Conservation (phyloP, 2,888 invertebrate genomes). For the Phlogophora meticulosa region DNA sequence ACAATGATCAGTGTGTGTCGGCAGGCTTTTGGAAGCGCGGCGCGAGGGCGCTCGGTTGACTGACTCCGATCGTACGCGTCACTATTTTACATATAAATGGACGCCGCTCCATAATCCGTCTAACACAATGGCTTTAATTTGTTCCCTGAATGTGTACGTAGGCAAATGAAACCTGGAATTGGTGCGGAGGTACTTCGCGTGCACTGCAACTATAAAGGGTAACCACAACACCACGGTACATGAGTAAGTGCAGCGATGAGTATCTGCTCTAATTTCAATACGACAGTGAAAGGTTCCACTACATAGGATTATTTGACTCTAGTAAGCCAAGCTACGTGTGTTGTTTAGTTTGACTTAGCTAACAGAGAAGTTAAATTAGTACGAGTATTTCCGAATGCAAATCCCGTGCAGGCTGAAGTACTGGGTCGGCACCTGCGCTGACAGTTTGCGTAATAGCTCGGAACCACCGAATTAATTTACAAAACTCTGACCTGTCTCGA, state of each 20-base stretch:
- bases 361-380: constrained; percentile 88
- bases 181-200: constrained; percentile 64
- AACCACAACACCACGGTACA: constrained; percentile 63
- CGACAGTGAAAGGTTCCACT: constrained; percentile 48
- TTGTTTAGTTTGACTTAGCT: constrained; percentile 84
- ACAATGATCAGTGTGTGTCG: constrained; percentile 73
- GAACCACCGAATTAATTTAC: constrained; percentile 89
- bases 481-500: constrained; percentile 86
- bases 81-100: constrained; percentile 91
- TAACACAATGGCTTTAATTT: constrained; percentile 90
- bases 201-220: constrained; percentile 55
- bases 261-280: constrained; percentile 60
- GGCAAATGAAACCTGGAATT: constrained; percentile 82
- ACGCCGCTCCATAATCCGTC: constrained; percentile 87
- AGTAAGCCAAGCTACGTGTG: constrained; percentile 69
- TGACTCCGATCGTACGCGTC: constrained; percentile 84
- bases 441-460: constrained; percentile 89
- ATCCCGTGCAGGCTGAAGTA: constrained; percentile 79
- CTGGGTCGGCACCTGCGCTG: constrained; percentile 86
- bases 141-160: constrained; percentile 82
- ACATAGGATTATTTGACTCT: constrained; percentile 69
- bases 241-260: constrained; percentile 51
- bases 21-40: constrained; percentile 68
- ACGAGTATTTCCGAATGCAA: constrained; percentile 86
- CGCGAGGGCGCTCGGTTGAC: constrained; percentile 75